Conservation (phyloP, 2,888 invertebrate species). For the Tetropium fuscum region DNA sequence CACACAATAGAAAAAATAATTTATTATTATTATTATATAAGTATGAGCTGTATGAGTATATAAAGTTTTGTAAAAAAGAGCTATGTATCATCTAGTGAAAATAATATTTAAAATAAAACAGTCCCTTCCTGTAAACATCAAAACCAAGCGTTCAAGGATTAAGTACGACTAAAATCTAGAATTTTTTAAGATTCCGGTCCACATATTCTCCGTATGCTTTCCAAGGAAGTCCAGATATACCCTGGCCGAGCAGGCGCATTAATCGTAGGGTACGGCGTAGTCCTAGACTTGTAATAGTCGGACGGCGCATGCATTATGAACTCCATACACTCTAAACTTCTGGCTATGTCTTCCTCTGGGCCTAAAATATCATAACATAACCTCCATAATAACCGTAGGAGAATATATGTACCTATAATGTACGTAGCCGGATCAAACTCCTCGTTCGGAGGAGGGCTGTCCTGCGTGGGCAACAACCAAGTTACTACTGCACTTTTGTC, state of each 20-base stretch:
- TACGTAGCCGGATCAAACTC: slow-evolving; percentile 91
- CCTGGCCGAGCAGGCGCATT: slow-evolving; percentile 64
- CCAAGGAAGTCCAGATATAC: slow-evolving; percentile 76
- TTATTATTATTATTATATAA: too few relatives aligned
- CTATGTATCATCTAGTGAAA: too few relatives aligned
- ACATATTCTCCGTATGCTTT: slow-evolving; percentile 46
- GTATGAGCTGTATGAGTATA: too few relatives aligned
- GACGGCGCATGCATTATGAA: slow-evolving; percentile 96
- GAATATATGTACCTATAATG: slow-evolving; percentile 78
- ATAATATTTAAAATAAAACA: too few relatives aligned
- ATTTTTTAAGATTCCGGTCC: neutral
- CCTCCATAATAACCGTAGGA: too few relatives aligned
- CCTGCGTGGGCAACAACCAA: slow-evolving; percentile 90
- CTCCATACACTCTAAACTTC: slow-evolving; percentile 88
- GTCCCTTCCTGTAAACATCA: too few relatives aligned
- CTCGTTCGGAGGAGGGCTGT: slow-evolving; percentile 81
- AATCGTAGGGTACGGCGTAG: slow-evolving; percentile 79
- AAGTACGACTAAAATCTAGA: too few relatives aligned
- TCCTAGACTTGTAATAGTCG: slow-evolving; percentile 85
- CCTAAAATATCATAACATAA: too few relatives aligned
- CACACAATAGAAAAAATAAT: too few relatives aligned
- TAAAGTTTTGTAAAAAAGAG: too few relatives aligned
- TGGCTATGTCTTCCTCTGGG: slow-evolving; percentile 90
- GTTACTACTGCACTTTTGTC: slow-evolving; percentile 93
- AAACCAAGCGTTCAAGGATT: too few relatives aligned